These are phyloP conservation scores for Mormyrus proboscirostris DNA, from an alignment of 2,797 vertebrate species.

Conservation along the genomic window DNA sequence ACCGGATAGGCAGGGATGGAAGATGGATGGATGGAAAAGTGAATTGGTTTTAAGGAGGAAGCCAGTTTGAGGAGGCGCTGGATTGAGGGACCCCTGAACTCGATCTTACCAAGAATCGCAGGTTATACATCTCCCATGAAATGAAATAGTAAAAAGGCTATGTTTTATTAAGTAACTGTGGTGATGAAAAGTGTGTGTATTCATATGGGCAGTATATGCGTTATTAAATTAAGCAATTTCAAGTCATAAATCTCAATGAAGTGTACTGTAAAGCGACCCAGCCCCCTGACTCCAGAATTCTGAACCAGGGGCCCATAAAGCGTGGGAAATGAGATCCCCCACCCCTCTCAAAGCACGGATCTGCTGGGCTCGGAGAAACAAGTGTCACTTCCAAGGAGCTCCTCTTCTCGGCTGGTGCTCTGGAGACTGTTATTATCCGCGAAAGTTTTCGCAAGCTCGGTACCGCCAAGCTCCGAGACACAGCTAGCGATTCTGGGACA, in stretches of 20 bases:
- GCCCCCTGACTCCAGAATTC: conserved; percentile 25
- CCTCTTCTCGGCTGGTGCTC: conserved; percentile 37
- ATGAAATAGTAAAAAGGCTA: conserved; percentile 23
- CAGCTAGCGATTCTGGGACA: conserved; percentile 46
- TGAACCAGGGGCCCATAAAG: conserved; percentile 33
- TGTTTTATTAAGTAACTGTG: conserved; percentile 9
- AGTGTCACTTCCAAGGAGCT: conserved; percentile 42
- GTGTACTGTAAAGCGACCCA: conserved; percentile 29
- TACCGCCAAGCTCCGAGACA: conserved; percentile 46
- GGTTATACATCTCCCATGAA: background rate
- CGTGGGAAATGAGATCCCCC: conserved; percentile 45
- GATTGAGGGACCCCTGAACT: background rate
- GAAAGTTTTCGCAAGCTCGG: conserved; percentile 45
- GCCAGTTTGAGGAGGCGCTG: background rate
- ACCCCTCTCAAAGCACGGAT: conserved; percentile 34
- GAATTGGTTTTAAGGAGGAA: background rate
- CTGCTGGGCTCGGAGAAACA: conserved; percentile 40
- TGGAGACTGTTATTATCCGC: conserved; percentile 45
- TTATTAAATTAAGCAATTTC: conserved; percentile 21
- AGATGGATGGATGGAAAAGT: background rate
- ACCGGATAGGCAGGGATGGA: background rate
- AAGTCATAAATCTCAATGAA: conserved; percentile 32
- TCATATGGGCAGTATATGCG: conserved; percentile 24
- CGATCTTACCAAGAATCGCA: background rate
- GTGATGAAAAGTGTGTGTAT: conserved; percentile 23